Base-by-base conservation (phyloP, 2,888 invertebrate genomes). In the Apamea sordens region DNA sequence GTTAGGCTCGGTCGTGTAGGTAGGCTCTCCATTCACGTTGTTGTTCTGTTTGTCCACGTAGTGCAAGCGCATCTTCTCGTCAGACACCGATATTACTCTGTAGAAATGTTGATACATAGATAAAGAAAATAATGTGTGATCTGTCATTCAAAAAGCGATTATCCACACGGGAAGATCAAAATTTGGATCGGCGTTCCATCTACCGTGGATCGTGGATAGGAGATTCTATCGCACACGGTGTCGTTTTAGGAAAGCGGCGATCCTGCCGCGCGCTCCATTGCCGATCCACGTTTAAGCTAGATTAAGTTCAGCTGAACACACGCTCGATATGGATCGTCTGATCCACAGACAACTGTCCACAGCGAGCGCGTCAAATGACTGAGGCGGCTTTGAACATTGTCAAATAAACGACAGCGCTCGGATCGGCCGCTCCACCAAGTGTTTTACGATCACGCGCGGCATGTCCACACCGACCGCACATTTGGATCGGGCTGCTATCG, bases 71-170 rank as follows among this genome's bases (percentile, higher is more conserved):
- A 92, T 92, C 75, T 97, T 96, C 72, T 95, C 96, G 89, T 97
- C 97, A 0, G 98, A 97, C 28, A 98, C 97, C 6, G 97, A 97
- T 67, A 97, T 93, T 5, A 98, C 98, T 90, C 97, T 97, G 88
- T 59, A 61, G 7, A 74, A 41, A 72, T 67, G 18, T 65, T 77
- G 41, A 72, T 32, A 63, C 63, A 32, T 18, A 63, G 32, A 8
- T 4, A 32, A 36, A 36, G 64, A 11, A 11, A 64, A 36, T 64
- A 21, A 64, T 36, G 64, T 64, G 36, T 32, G 21, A 64, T 36
- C 32, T 21, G 21, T 21, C 10, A 36, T 64, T 36, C 32, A 10
- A 36, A 63, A 5, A 32, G 21, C 21, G 2, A 21, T 32, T 63
- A 15, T 61, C 24, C 10, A 56, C 56, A 5, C 4, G 1, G 56